Percentiles rank a stretch among this genome's conserved stretches.
Conservation (phyloP, 2,113 vertebrate species). For the Parus major region DNA sequence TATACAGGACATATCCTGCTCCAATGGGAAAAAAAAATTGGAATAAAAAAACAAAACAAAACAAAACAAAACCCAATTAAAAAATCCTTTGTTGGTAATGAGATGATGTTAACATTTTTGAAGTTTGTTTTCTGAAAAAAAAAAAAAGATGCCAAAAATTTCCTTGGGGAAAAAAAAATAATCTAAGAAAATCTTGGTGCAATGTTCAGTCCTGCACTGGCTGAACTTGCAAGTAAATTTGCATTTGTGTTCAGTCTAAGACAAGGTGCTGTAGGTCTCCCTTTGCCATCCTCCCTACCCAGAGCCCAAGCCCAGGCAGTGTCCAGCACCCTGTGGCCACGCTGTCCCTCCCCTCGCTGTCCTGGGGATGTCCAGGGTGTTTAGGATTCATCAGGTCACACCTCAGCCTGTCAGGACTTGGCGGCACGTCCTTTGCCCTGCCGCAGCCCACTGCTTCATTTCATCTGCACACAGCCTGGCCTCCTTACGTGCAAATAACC, state of each 20-base stretch:
- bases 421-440: slow-evolving; percentile 76
- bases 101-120: background rate
- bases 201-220: background rate
- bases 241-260: slow-evolving; percentile 2
- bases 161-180: background rate
- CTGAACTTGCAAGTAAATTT: slow-evolving; percentile 5
- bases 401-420: slow-evolving; percentile 78
- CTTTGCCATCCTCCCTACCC: background rate
- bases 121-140: background rate
- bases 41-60: background rate
- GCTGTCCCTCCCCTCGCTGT: background rate
- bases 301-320: background rate
- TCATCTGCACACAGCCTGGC: slow-evolving; percentile 66
- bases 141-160: background rate
- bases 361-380: slow-evolving; percentile 71
- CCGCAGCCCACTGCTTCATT: slow-evolving; percentile 73
- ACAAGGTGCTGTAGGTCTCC: slow-evolving; percentile 15
- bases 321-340: background rate
- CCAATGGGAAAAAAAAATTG: background rate
- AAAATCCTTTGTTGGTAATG: background rate
- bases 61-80: background rate
- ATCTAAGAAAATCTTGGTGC: background rate
- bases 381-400: slow-evolving; percentile 84
- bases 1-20: fast-evolving
- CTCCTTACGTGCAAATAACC: slow-evolving; percentile 41